Conservation (phyloP, 1,140 invertebrate genomes). For the Plutomurus gul region DNA sequence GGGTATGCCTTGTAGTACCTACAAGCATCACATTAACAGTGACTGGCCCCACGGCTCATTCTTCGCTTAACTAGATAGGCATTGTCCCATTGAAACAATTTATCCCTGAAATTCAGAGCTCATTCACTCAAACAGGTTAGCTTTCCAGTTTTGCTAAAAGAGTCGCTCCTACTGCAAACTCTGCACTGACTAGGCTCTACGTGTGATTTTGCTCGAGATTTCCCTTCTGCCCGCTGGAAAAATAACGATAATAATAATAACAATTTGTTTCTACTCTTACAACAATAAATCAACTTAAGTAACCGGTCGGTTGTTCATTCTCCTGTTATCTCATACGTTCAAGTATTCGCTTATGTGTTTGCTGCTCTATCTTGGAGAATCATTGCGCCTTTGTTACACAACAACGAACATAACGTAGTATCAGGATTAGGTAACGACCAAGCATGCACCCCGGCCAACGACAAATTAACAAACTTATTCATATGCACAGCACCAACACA, state of each 20-base stretch:
- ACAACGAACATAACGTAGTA: neutral
- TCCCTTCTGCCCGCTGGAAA: slow-evolving; percentile 20
- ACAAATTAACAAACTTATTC: neutral
- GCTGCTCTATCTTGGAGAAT: neutral
- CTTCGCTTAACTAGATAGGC: slow-evolving; percentile 28
- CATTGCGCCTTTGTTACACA: neutral
- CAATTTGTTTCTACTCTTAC: slow-evolving; percentile 2
- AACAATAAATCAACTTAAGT: slow-evolving; percentile 25
- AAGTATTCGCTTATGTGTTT: neutral
- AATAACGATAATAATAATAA: slow-evolving; percentile 27
- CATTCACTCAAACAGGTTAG: neutral
- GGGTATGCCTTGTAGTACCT: no score
- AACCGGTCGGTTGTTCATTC: slow-evolving; percentile 6
- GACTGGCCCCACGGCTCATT: slow-evolving; percentile 30
- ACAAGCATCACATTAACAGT: slow-evolving; percentile 8
- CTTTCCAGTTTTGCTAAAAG: slow-evolving; percentile 17
- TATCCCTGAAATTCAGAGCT: neutral
- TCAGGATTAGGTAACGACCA: neutral
- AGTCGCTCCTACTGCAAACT: neutral
- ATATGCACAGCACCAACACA: neutral
- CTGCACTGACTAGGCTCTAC: neutral
- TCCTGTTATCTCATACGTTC: neutral
- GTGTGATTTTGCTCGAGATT: slow-evolving; percentile 28
- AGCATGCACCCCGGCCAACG: neutral
- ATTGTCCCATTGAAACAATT: slow-evolving; percentile 15